Percentiles rank a stretch among this genome's conserved stretches.
phyloP scores from a whole-genome alignment of 2,797 vertebrate species.

The Protosalanx chinensis region DNA sequence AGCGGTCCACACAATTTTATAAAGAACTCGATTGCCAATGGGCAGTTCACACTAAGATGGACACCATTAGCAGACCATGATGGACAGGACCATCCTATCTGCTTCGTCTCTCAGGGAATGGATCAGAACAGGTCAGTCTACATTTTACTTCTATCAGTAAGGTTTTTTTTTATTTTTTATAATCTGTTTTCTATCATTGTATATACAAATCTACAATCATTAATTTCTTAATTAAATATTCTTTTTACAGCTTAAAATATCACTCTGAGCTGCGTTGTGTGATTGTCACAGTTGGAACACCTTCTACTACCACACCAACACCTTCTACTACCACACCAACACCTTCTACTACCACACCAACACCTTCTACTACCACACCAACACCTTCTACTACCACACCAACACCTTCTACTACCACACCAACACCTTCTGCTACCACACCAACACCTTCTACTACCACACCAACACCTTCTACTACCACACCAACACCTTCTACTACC shows the following conservation, averaged over 20 bases:
- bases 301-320: too few relatives aligned
- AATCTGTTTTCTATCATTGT: too few relatives aligned
- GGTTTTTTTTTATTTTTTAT: too few relatives aligned
- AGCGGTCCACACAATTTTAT: slow-evolving; percentile 11
- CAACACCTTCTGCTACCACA: not conserved
- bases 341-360: too few relatives aligned
- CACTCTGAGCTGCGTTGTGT: slow-evolving; percentile 41
- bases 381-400: too few relatives aligned
- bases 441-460: not conserved
- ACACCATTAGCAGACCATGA: not conserved
- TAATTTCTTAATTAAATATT: not conserved
- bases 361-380: too few relatives aligned
- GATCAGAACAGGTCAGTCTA: not conserved
- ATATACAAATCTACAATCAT: not conserved
- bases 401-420: too few relatives aligned
- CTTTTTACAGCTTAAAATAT: slow-evolving; percentile 12
- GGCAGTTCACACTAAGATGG: slow-evolving; percentile 28
- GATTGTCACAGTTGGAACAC: slow-evolving; percentile 19
- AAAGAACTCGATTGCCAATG: not conserved
- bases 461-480: not conserved
- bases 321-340: too few relatives aligned
- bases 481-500: too few relatives aligned
- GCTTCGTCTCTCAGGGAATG: slow-evolving; percentile 34
- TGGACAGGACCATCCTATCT: slow-evolving; percentile 33
- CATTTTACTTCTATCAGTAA: too few relatives aligned